A percentile compares a stretch with the other conserved stretches of the same genome.
Evolutionary conservation across 2,113 vertebrate species (phyloP).

Genomic region (Oxyura jamaicensis): DNA sequence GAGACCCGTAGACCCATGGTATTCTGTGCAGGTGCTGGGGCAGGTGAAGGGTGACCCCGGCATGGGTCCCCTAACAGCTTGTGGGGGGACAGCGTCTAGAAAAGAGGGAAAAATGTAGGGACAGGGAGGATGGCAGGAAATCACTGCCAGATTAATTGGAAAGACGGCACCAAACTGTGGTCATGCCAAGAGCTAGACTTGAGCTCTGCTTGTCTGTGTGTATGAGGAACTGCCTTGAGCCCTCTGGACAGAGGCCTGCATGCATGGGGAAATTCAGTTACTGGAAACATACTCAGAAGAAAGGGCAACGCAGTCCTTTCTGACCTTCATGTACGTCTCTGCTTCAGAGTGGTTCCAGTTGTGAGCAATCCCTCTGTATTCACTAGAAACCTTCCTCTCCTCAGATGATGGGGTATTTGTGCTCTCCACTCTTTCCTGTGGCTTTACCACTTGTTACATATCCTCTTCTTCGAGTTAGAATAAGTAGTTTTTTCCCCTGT

Average conservation of each 20-base stretch:
- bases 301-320: neutral
- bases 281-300: neutral
- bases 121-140: neutral
- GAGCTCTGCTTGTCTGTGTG: accelerated
- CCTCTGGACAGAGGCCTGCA: neutral
- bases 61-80: neutral
- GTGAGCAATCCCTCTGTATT: accelerated
- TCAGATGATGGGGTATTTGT: neutral
- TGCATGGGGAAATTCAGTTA: neutral
- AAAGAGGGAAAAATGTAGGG: accelerated
- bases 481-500: neutral
- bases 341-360: neutral
- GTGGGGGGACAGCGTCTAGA: neutral
- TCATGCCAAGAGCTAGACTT: neutral
- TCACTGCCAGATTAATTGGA: accelerated
- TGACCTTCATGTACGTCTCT: neutral
- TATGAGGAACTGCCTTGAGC: neutral
- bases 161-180: neutral
- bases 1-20: neutral
- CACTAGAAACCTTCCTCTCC: neutral
- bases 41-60: neutral
- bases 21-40: neutral
- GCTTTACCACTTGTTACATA: slow-evolving; percentile 17
- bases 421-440: slow-evolving; percentile 33
- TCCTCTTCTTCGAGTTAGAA: slow-evolving; percentile 5